phyloP scores from a whole-genome alignment of 2,797 vertebrate genomes.

The Sternotherus odoratus region DNA sequence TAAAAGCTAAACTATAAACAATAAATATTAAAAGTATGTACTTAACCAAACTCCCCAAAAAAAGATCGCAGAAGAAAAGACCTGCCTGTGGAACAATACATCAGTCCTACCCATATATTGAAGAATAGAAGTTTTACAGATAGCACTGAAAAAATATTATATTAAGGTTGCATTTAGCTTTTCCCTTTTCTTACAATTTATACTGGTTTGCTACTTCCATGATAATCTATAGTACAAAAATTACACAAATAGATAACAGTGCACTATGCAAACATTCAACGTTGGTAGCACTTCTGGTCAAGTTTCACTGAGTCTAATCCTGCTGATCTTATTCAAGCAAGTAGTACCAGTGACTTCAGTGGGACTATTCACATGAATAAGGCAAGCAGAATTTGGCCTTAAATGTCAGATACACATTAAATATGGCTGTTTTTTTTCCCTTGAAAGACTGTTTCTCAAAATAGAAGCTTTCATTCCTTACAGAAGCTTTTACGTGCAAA shows the following conservation, averaged over 20 bases:
- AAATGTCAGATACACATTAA: background rate
- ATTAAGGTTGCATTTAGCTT: background rate
- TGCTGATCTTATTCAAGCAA: slow-evolving; percentile 1
- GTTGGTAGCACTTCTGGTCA: slow-evolving; percentile 14
- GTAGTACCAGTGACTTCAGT: background rate
- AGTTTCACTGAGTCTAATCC: background rate
- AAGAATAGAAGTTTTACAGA: background rate
- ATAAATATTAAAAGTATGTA: background rate
- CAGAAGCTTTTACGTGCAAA: background rate
- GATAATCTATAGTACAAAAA: background rate
- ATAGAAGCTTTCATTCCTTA: background rate
- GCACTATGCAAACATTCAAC: background rate
- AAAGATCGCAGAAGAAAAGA: background rate
- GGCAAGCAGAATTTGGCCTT: background rate
- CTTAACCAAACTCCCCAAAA: slow-evolving; percentile 1
- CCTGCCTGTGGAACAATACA: background rate
- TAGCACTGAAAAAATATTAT: background rate
- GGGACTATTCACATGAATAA: background rate
- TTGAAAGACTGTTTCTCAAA: slow-evolving; percentile 2
- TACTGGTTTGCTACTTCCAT: background rate
- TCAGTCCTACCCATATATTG: background rate
- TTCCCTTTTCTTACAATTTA: background rate
- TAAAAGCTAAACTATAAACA: slow-evolving; percentile 33
- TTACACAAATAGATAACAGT: rapidly evolving
- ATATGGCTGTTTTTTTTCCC: background rate